Base-by-base conservation (phyloP, 2,113 vertebrate species). In the Shinisaurus crocodilurus region DNA sequence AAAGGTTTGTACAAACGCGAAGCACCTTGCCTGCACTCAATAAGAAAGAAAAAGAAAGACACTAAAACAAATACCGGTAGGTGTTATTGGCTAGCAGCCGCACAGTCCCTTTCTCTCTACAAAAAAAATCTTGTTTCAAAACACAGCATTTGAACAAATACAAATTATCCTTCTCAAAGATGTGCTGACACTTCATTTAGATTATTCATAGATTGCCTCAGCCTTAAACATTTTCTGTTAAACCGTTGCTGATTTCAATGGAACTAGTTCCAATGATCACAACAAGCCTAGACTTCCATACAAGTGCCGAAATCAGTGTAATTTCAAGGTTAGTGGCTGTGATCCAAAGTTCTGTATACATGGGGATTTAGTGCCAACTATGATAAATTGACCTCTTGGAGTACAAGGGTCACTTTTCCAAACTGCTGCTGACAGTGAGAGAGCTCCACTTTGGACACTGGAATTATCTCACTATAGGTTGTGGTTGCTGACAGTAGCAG, bases 21-120 rank as follows among this genome's bases (percentile, higher is more conserved):
- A 89, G 83, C 84, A 82, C 23, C 1, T 16, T 5, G 87, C 87
- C 92, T 9, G n/a, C 65, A 20, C 86, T 54, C 0, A 69, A 54
- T 43, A 82, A 76, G 74, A 79, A 90, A 90, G 80, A 87, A 29
- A 72, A 32, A 57, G 8, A 82, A 88, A 86, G 85, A 79, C 50
- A 34, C 70, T 0, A 77, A 90, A 94, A 89, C 54, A 80, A 80
- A 92, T n/a, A 70, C 18, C n/a, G n/a, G n/a, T n/a, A n/a, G n/a
- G 20, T 40, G 82, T 32, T 91, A 80, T 34, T 75, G 90, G 29
- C 9, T 37, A 50, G 74, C 34, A 85, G 34, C 86, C 79, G 32
- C 80, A 63, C 32, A 37, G 5, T 50, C 34, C 83, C 65, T 60
- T 79, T 79, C 63, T 40, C 63, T 32, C 74, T 77, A 85, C 16